Evolutionary conservation across 1,140 invertebrate genomes (phyloP), one percentile per base, ranked within the genome.

Genomic region (Drosophila oshimai): DNA sequence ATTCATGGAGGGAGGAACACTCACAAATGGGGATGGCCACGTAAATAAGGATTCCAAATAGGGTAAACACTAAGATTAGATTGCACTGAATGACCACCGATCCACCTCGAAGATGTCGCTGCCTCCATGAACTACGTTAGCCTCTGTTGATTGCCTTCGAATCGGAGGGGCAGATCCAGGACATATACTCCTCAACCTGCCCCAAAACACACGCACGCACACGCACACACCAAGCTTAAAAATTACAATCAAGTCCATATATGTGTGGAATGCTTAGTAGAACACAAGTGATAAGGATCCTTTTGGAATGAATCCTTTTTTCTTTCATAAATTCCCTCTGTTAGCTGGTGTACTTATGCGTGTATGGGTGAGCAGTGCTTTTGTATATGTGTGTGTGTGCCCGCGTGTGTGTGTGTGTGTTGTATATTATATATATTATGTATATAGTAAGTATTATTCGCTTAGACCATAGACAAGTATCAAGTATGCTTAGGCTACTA

Each of bases 391-490:
- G 17, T 46, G 50, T 69, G 37, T 53, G 42, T 42, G 62, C 53
- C 37, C 55, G 53, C 53, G 18, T 64, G 53, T 74, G 49, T 79
- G 57, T 42, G 18, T 67, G 22, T 28, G 28, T 26, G 15, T 54
- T 47, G n/a, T 26, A 17, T 65, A 65, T 65, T 67, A 67, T 51
- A 24, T 67, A 29, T 54, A 39, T 31, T 51, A 24, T 67, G 24
- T 54, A 39, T 31, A 53, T 31, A 49, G 20, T 60, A 55, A 70
- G 62, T 79, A 68, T 71, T 64, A 64, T 69, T 60, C 71, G 67
- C 80, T 84, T 83, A 87, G 55, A 87, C 83, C 81, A 77, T 88
- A 83, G 53, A 84, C 72, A 75, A 57, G 65, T 39, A 64, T 75
- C 72, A 75, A 57, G 65, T 39, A 64, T 75, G 68, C 80, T 86